Base-by-base conservation (phyloP, 92 coral and sea anemone species). In the Parazoanthus darwini region DNA sequence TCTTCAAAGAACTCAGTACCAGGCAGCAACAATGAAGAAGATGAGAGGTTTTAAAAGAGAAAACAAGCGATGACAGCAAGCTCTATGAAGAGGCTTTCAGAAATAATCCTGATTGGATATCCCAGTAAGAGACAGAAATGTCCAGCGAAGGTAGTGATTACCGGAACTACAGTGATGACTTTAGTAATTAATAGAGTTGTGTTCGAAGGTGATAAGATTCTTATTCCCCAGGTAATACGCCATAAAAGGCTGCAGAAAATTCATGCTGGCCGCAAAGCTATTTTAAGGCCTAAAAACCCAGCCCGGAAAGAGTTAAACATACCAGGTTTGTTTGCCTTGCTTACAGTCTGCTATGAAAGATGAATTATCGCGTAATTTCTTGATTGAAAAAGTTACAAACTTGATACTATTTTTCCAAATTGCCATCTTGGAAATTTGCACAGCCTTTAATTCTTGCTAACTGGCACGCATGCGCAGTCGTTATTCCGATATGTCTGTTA, bases 161-260 rank as follows among this genome's bases (percentile, higher is more conserved):
- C 44, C 80, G 84, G 82, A 88, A 88, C 58, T 88, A 79, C 15
- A 75, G 86, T 7, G 86, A 88, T 65, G 90, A 74, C 76, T 88
- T 36, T 88, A 20, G 86, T 88, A 15, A 82, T 44, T 33, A 84
- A 76, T 46, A 82, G 42, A 23, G 42, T 86, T 25, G 43, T 86
- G 33, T 86, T 86, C 82, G 54, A 51, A 38, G 85, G 65, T 7
- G 38, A 36, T 50, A 80, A 65, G 68, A 29, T 80, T 80, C 72
- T 80, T 15, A 36, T 80, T 7, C 88, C 88, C 3, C 2, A 29
- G 56, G 65, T 70, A 74, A 14, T 86, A 74, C 77, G 82, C 51
- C 59, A 25, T 8, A 74, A 50, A 51, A 74, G 76, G 89, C 44
- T 86, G 42, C 70, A 86, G 65, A 78, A 78, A 78, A 18, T 78